A percentile compares a stretch with the other conserved stretches of the same genome.
Evolutionary conservation across 2,888 invertebrate genomes (phyloP).

Genomic region (Aquatica leii): DNA sequence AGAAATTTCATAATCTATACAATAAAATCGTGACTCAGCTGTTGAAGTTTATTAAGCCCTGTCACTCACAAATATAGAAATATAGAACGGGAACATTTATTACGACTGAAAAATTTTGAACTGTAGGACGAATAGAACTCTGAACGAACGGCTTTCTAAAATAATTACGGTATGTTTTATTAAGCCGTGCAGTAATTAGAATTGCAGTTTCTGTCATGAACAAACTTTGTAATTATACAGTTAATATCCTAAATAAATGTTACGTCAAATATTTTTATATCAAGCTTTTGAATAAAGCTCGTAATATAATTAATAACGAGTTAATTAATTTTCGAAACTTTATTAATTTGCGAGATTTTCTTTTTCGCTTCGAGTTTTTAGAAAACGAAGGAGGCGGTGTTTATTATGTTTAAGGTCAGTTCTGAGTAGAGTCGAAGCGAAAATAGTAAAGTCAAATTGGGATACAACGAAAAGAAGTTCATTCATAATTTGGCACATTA

Average conservation of each 20-base stretch:
- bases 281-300: conserved; percentile 7
- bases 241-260: conserved; percentile 29
- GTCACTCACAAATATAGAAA: conserved; percentile 41
- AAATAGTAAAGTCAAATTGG: not conserved
- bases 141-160: conserved; percentile 18
- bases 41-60: conserved; percentile 43
- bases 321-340: conserved; percentile 22
- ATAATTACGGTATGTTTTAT: conserved; percentile 32
- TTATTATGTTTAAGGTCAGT: no score
- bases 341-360: not conserved
- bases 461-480: conserved; percentile 41
- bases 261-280: conserved; percentile 22
- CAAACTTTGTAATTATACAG: conserved; percentile 37
- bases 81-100: conserved; percentile 44
- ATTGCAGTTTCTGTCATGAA: conserved; percentile 43
- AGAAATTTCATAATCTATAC: conserved; percentile 45
- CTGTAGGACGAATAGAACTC: conserved; percentile 26
- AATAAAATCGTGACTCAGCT: conserved; percentile 45
- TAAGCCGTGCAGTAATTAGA: conserved; percentile 45
- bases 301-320: conserved; percentile 20
- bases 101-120: conserved; percentile 27
- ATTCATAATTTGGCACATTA: conserved; percentile 52
- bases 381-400: not conserved
- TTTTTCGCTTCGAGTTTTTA: no score
- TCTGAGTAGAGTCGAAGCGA: no score